A percentile compares a stretch with the other conserved stretches of the same genome.
These are phyloP conservation scores for Penelope pileata DNA, from an alignment of 2,113 vertebrate genomes.

Conservation along the genomic window DNA sequence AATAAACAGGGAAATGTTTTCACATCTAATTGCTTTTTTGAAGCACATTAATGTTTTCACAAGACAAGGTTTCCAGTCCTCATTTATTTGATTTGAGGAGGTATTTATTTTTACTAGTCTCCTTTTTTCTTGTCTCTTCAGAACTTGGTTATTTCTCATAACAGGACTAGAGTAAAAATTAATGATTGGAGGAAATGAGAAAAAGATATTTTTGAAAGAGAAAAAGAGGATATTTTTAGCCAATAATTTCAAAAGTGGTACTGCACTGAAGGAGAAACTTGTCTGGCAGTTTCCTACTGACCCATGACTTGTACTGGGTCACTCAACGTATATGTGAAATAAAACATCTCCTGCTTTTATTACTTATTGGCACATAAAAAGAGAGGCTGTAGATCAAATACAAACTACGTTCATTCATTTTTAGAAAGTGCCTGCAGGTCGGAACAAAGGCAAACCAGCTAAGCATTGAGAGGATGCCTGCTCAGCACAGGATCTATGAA, in stretches of 20 bases:
- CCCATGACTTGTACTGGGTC: background rate
- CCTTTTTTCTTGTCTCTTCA: background rate
- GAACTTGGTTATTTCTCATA: background rate
- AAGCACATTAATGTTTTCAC: background rate
- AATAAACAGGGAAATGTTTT: slow-evolving; percentile 36
- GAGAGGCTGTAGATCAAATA: background rate
- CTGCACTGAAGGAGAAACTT: background rate
- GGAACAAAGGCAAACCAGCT: background rate
- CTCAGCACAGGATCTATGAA: background rate
- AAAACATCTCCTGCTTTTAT: background rate
- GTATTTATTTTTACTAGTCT: background rate
- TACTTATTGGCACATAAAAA: background rate
- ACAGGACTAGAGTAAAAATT: background rate
- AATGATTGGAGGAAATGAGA: background rate
- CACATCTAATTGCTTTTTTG: slow-evolving; percentile 3
- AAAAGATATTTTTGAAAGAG: background rate
- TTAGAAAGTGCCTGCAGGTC: background rate
- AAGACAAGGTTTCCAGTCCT: background rate
- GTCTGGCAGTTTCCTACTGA: background rate
- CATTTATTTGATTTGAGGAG: background rate
- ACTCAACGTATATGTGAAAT: background rate
- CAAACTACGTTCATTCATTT: background rate
- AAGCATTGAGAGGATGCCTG: background rate
- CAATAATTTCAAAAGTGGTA: background rate
- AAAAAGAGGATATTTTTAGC: background rate